A percentile compares a stretch with the other conserved stretches of the same genome.
These are phyloP conservation scores for Caradrina clavipalpis DNA, from an alignment of 2,888 invertebrate species.

Conservation along the genomic window DNA sequence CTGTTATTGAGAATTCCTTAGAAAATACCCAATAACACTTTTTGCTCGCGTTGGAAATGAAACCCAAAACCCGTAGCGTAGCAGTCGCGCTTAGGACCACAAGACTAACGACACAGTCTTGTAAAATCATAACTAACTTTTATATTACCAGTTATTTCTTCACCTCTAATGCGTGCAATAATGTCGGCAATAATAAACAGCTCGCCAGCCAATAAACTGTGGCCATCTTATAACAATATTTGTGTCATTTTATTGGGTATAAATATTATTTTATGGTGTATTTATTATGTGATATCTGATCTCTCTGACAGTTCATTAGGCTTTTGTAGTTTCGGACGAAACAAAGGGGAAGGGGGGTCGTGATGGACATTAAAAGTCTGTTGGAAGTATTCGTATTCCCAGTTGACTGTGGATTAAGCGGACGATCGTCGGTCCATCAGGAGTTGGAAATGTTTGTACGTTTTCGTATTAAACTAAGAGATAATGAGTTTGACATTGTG, in stretches of 20 bases:
- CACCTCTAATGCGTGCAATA: slow-evolving; percentile 46
- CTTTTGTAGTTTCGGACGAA: slow-evolving; percentile 4
- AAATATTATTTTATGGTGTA: slow-evolving; percentile 56
- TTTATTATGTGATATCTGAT: slow-evolving; percentile 43
- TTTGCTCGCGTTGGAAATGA: no score
- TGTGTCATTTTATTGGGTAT: slow-evolving; percentile 57
- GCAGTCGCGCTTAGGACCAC: no score
- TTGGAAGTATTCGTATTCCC: neutral
- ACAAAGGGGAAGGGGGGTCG: neutral
- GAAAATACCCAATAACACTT: no score
- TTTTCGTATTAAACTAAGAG: neutral
- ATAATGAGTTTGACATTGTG: neutral
- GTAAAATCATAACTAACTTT: slow-evolving; percentile 28
- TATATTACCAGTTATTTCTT: slow-evolving; percentile 32
- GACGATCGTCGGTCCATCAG: neutral
- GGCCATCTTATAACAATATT: slow-evolving; percentile 48
- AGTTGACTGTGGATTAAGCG: neutral
- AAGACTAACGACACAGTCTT: no score
- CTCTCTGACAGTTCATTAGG: slow-evolving; percentile 38
- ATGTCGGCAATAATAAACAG: slow-evolving; percentile 50
- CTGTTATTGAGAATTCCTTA: no score
- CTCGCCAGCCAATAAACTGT: slow-evolving; percentile 53
- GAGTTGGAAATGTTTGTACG: neutral
- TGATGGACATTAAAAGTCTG: neutral
- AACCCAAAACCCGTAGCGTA: no score